Evolutionary conservation across 2,797 vertebrate genomes (phyloP).

Genomic region (Sebastes iracundus): DNA sequence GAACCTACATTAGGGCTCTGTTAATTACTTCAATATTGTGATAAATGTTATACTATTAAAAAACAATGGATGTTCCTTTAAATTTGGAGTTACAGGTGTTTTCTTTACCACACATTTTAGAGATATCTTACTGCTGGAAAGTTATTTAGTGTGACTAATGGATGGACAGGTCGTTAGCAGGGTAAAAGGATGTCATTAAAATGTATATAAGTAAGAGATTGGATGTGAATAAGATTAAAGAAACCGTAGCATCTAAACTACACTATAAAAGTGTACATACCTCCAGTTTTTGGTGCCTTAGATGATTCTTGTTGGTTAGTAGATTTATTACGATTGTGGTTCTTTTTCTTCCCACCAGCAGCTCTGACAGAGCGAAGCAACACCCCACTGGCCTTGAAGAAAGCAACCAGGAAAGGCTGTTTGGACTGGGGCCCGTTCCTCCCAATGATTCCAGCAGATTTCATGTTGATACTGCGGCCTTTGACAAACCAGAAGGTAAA

Average conservation of each 20-base stretch:
- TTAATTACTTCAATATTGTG: background rate
- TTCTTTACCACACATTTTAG: background rate
- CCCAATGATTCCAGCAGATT: conserved; percentile 96
- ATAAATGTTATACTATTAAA: background rate
- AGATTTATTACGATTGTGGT: conserved; percentile 94
- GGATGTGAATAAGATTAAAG: background rate
- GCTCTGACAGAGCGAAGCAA: conserved; percentile 96
- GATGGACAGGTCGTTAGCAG: background rate
- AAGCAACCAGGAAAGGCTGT: conserved; percentile 98
- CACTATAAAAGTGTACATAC: conserved; percentile 74
- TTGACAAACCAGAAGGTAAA: conserved; percentile 41
- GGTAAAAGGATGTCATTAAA: background rate
- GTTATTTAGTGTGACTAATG: background rate
- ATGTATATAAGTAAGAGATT: background rate
- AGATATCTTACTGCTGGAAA: background rate
- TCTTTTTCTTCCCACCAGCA: conserved; percentile 92
- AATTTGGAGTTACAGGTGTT: background rate
- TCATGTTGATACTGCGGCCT: conserved; percentile 96
- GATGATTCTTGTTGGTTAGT: conserved; percentile 90
- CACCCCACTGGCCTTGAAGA: conserved; percentile 99
- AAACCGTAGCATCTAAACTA: background rate
- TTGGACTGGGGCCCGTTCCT: conserved; percentile 97
- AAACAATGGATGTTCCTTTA: accelerated
- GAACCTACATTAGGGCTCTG: background rate
- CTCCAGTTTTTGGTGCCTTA: conserved; percentile 86